Base-by-base conservation (phyloP, 1,140 invertebrate species). In the Cryptotermes secundus region DNA sequence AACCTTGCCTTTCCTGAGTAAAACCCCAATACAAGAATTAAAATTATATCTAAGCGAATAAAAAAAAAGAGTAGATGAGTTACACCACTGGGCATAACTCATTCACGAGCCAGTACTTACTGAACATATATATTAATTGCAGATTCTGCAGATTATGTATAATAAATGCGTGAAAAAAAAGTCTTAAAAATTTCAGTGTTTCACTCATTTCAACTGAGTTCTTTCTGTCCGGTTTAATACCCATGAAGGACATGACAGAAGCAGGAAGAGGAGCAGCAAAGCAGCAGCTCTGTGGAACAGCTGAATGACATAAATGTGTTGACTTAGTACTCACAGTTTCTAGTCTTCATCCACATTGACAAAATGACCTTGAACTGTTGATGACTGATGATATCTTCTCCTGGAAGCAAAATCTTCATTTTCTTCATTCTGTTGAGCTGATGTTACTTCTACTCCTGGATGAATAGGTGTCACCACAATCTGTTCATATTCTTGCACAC, bases 381-480 rank as follows among this genome's bases (percentile, higher is more conserved):
- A 94, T 42, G 96, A 96, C 88, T 98, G 97, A 91, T 99, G 97
- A 90, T 98, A 99, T 85, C 96, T 93, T 87, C 96, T 94, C 86
- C 98, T 93, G 53, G 94, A 95, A 2, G 96, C 93, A 90, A 98
- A 99, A 90, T 99, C 98, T 89, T 96, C 95, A 90, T 99, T 99
- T 87, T 98, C 96, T 88, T 98, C 97, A 86, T 97, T 99, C 35
- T 98, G 90, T 88, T 97, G 96, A 81, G 96, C 93, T 34, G 96
- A 94, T 86, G 94, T 93, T 34, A 97, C 92, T 87, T 96, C 93
- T 16, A 98, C 93, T 80, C 94, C 95, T 2, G 96, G 95, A 87
- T 96, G 95, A 19, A 94, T 93, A 1, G 97, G 96, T 7, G 97
- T 96, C 80, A 98, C 96, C 1, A 98, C 94, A 87, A 98, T 95